Percentiles rank a stretch among this genome's conserved stretches.
These are phyloP conservation scores for Epirrita christyi DNA, from an alignment of 2,888 invertebrate genomes.

Conservation along the genomic window DNA sequence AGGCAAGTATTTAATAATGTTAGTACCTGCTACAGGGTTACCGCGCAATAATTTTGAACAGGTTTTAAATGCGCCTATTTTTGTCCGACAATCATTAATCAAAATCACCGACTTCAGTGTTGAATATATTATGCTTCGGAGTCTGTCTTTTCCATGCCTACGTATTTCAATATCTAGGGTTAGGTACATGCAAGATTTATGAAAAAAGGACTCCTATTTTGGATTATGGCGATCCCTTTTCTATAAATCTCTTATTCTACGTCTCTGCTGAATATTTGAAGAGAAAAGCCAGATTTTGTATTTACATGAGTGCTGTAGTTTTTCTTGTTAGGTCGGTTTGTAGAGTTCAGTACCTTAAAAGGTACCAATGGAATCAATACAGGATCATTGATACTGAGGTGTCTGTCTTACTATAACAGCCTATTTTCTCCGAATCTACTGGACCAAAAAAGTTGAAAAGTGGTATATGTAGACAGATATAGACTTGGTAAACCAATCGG, in stretches of 20 bases:
- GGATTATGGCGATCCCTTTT: slow-evolving; percentile 26
- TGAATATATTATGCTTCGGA: slow-evolving; percentile 18
- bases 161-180: slow-evolving; percentile 23
- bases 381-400: no score
- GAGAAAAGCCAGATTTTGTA: slow-evolving; percentile 4
- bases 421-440: no score
- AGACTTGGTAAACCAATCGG: no score
- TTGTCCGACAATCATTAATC: slow-evolving; percentile 6
- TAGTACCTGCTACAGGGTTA: no score
- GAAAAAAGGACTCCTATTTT: slow-evolving; percentile 29
- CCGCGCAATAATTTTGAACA: neutral
- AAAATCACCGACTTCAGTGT: slow-evolving; percentile 1
- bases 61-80: slow-evolving; percentile 17
- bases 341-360: neutral
- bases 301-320: neutral
- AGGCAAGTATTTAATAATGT: no score
- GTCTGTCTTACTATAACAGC: no score
- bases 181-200: slow-evolving; percentile 30
- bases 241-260: slow-evolving; percentile 36
- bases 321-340: neutral
- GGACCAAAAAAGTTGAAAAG: no score
- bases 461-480: no score
- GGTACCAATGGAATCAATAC: no score
- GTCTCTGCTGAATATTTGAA: slow-evolving; percentile 29
- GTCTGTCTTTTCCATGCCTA: slow-evolving; percentile 1